A percentile compares a stretch with the other conserved stretches of the same genome.
phyloP scores from a whole-genome alignment of 2,113 vertebrate genomes.

The Psittacula cyanocephala region DNA sequence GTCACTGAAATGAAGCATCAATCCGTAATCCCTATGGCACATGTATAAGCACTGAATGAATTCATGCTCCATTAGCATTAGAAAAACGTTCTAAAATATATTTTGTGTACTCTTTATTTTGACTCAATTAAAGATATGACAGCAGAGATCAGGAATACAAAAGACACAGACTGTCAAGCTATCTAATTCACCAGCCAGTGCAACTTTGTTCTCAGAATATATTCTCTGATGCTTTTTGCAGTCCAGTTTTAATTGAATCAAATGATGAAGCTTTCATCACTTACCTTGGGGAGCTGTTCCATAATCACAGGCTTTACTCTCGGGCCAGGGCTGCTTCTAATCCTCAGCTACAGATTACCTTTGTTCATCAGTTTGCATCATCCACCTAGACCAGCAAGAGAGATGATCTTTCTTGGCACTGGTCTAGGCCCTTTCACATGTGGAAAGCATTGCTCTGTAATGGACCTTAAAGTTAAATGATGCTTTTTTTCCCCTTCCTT shows the following conservation, averaged over 20 bases:
- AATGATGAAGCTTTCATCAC: slow-evolving; percentile 21
- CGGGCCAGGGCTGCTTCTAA: neutral
- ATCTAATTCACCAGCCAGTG: neutral
- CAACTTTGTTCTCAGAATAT: neutral
- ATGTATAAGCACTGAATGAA: neutral
- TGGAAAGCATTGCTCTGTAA: slow-evolving; percentile 22
- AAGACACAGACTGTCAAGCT: neutral
- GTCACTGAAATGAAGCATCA: slow-evolving; percentile 1
- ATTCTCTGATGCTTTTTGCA: neutral
- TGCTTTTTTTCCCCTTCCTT: neutral
- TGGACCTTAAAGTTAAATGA: slow-evolving; percentile 26
- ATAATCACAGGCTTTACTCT: neutral
- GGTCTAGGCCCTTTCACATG: neutral
- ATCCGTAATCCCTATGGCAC: neutral
- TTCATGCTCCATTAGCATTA: slow-evolving; percentile 1
- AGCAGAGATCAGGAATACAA: neutral
- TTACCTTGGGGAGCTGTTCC: neutral
- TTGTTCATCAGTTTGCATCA: slow-evolving; percentile 13
- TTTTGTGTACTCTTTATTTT: slow-evolving; percentile 19
- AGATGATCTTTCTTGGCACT: neutral
- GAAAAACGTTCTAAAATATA: slow-evolving; percentile 23
- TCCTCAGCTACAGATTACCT: neutral
- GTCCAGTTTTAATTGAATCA: neutral
- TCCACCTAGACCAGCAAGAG: neutral
- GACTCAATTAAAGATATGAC: slow-evolving; percentile 11